Evolutionary conservation across 2,113 vertebrate genomes (phyloP).

Genomic region (Vombatus ursinus): DNA sequence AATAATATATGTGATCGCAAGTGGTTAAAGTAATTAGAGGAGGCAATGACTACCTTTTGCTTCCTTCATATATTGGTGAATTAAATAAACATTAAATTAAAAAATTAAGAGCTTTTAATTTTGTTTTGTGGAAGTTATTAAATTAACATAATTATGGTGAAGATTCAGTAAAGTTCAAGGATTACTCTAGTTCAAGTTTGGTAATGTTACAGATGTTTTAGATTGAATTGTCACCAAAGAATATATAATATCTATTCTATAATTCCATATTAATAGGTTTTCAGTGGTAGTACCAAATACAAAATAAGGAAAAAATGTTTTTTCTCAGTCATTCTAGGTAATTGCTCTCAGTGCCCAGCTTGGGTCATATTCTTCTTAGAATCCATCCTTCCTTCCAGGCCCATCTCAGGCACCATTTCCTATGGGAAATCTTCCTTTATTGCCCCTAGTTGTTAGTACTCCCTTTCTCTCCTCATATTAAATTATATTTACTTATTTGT

Average conservation of each 20-base stretch:
- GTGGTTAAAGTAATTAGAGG: neutral
- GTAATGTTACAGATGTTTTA: neutral
- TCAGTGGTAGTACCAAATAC: neutral
- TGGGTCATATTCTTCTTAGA: slow-evolving; percentile 7
- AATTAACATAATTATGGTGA: neutral
- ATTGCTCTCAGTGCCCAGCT: neutral
- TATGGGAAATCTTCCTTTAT: slow-evolving; percentile 17
- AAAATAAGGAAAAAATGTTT: neutral
- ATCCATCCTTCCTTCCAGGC: neutral
- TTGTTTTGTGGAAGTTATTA: neutral
- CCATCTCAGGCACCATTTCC: neutral
- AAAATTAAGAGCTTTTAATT: neutral
- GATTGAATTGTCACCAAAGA: neutral
- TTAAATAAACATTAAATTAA: neutral
- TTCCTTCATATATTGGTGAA: neutral
- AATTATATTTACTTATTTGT: neutral
- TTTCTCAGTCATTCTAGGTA: neutral
- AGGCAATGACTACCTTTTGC: neutral
- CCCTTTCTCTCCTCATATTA: neutral
- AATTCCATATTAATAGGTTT: neutral
- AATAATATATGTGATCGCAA: neutral
- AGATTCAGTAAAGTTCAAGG: neutral
- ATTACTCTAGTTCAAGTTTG: neutral
- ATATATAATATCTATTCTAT: neutral
- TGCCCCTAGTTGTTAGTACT: neutral